Percentiles rank a stretch among this genome's conserved stretches.
Evolutionary conservation across 2,113 vertebrate species (phyloP).

Genomic region (Synodontis membranacea): DNA sequence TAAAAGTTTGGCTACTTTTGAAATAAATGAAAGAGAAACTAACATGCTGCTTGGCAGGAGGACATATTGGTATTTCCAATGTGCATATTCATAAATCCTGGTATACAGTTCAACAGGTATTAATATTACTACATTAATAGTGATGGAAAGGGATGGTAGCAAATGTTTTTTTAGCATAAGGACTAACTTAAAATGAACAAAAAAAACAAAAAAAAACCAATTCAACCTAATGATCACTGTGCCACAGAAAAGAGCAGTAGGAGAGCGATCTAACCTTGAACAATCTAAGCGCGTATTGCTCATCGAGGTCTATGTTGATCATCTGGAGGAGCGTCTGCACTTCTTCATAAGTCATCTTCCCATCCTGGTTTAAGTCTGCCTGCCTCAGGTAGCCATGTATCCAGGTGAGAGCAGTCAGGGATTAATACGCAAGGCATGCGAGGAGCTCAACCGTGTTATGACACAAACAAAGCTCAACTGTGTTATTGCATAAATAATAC

Average conservation of each 20-base stretch:
- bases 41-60: neutral
- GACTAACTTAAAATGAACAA: neutral
- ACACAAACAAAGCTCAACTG: neutral
- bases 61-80: neutral
- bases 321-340: slow-evolving; percentile 88
- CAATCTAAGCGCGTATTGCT: slow-evolving; percentile 83
- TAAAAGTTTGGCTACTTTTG: neutral
- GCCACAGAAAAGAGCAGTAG: neutral
- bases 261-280: slow-evolving; percentile 79
- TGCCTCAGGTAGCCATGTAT: slow-evolving; percentile 85
- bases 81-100: neutral
- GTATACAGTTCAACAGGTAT: neutral
- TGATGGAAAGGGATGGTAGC: neutral
- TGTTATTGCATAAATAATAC: neutral
- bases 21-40: neutral
- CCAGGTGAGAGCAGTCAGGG: slow-evolving; percentile 78
- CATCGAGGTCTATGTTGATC: slow-evolving; percentile 91
- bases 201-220: neutral
- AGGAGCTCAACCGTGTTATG: neutral
- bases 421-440: neutral
- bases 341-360: slow-evolving; percentile 93
- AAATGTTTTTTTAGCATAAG: neutral
- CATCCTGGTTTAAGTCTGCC: slow-evolving; percentile 87
- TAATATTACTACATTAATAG: neutral
- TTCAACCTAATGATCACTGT: neutral